Base-by-base conservation (phyloP, 92 coral and sea anemone species). In the Galaxea fascicularis region DNA sequence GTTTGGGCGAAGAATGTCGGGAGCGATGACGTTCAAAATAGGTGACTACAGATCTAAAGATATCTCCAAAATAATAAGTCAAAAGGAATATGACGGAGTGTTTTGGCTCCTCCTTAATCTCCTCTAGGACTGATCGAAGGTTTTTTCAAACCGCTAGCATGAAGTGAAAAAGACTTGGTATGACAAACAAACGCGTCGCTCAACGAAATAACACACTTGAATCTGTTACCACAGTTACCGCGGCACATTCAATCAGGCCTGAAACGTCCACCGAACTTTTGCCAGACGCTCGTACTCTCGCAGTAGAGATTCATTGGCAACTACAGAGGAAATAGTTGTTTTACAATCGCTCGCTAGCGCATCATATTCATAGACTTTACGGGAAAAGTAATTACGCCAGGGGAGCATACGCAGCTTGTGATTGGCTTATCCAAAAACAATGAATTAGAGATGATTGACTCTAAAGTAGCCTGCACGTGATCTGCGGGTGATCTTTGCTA, bases 311-410 rank as follows among this genome's bases (percentile, higher is more conserved):
- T 31, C 54, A 75, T 7, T 26, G 26, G 31, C 10, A 16, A 56
- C 68, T 56, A 60, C 91, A 82, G 39, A 82, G 87, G 49, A 82
- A 82, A 22, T 88, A 82, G 62, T 60, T 65, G 21, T 63, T 75
- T 46, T 49, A 41, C 60, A 11, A 83, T 63, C 66, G 70, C 72
- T 11, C 58, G 70, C 26, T 10, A 81, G 86, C n/a, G 90, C 72
- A 45, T 86, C 78, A n/a, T n/a, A 14, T 5, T 60, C 73, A 45
- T 73, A 45, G 26, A 73, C 25, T 14, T 10, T 1, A 45, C 39
- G 80, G 3, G 80, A 46, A 67, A 58, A 20, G 54, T 10, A 24
- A 0, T 45, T 5, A 5, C 51, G 51, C 51, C 51, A 45, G 11
- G 17, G 52, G 65, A 21, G 49, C 65, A 28, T 22, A 22, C 28